Evolutionary conservation across 2,888 invertebrate species (phyloP).

Genomic region (Troides oblongomaculatus): DNA sequence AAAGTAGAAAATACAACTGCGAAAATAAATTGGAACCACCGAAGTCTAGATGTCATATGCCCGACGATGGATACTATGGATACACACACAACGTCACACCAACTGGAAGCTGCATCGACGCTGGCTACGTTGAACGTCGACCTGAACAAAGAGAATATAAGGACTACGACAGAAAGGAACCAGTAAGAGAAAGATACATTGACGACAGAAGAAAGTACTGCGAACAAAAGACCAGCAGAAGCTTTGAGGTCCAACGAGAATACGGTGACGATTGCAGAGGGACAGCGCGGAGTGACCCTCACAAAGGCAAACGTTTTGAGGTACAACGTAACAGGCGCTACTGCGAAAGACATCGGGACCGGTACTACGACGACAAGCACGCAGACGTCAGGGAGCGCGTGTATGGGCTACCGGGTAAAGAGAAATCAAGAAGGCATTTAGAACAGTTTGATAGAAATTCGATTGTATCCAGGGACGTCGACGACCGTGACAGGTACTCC

Average conservation of each 20-base stretch:
- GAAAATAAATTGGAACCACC: conserved; percentile 53
- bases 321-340: conserved; percentile 42
- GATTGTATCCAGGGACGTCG: conserved; percentile 59
- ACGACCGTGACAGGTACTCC: conserved; percentile 54
- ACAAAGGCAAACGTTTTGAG: conserved; percentile 50
- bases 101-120: conserved; percentile 47
- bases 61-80: conserved; percentile 46
- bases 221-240: conserved; percentile 63
- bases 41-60: conserved; percentile 41
- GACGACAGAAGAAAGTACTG: conserved; percentile 51
- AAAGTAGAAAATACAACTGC: conserved; percentile 40
- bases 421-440: conserved; percentile 45
- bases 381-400: conserved; percentile 38
- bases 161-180: conserved; percentile 41
- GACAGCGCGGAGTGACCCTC: conserved; percentile 54
- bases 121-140: conserved; percentile 39
- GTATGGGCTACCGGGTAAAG: conserved; percentile 40
- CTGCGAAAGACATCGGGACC: conserved; percentile 38
- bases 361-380: conserved; percentile 36
- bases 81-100: conserved; percentile 46
- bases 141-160: conserved; percentile 43
- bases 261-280: conserved; percentile 53
- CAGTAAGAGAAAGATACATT: conserved; percentile 40
- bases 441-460: conserved; percentile 63
- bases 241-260: conserved; percentile 58